Conservation (phyloP, 2,113 vertebrate species). For the Casuarius casuarius region DNA sequence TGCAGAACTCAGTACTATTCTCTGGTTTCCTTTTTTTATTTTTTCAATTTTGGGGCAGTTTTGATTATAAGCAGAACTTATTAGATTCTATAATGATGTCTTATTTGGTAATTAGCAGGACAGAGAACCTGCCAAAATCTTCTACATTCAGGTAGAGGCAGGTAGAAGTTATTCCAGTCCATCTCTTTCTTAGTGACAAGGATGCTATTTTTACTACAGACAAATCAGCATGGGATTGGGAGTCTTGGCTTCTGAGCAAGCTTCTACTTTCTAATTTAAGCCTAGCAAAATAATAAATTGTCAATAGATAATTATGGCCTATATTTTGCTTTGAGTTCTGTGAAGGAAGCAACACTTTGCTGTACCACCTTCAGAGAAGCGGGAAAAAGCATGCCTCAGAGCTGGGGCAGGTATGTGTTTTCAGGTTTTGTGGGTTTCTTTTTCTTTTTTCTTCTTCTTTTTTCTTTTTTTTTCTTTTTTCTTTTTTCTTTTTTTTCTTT, state of each 20-base stretch:
- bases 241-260: not conserved
- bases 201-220: slow-evolving; percentile 22
- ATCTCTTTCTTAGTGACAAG: not conserved
- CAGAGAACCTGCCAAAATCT: not conserved
- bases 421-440: not conserved
- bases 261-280: not conserved
- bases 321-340: not conserved
- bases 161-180: not conserved
- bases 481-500: no score
- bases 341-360: not conserved
- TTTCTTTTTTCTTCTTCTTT: not conserved
- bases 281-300: not conserved
- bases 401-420: not conserved
- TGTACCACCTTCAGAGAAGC: not conserved
- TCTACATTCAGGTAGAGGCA: not conserved
- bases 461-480: not conserved
- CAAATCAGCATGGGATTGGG: not conserved
- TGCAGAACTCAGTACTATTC: not conserved
- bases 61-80: not conserved
- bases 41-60: not conserved
- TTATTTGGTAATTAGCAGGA: not conserved
- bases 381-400: not conserved
- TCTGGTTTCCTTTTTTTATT: not conserved
- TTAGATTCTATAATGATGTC: not conserved
- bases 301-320: not conserved